Conservation (phyloP, 1,140 invertebrate species). For the Drusus annulatus region DNA sequence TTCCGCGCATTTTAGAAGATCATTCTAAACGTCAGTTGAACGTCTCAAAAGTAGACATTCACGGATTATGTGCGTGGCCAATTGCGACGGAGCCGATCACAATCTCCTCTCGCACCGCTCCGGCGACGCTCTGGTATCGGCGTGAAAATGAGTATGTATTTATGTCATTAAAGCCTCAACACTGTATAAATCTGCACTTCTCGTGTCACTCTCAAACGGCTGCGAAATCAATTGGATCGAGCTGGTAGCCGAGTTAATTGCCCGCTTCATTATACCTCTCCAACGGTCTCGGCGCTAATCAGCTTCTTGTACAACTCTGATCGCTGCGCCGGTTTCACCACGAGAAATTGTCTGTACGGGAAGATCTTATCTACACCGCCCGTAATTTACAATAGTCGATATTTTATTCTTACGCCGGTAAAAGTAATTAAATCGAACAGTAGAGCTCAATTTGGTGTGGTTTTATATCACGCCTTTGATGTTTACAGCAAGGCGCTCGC, state of each 20-base stretch:
- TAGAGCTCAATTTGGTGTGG: too few relatives aligned
- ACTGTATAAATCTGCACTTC: conserved; percentile 32
- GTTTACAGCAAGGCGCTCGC: too few relatives aligned
- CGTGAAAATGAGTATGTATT: conserved; percentile 39
- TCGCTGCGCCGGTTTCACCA: background rate
- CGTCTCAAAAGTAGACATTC: too few relatives aligned
- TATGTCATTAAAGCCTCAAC: background rate
- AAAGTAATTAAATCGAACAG: too few relatives aligned
- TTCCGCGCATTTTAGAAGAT: too few relatives aligned
- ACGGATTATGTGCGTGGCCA: too few relatives aligned
- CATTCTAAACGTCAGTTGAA: too few relatives aligned
- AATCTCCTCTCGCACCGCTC: background rate
- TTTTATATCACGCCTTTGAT: too few relatives aligned
- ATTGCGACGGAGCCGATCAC: background rate
- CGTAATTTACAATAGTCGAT: too few relatives aligned
- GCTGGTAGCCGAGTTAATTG: conserved; percentile 10
- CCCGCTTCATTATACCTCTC: conserved; percentile 15
- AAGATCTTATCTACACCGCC: background rate
- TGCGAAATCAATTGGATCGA: conserved; percentile 30
- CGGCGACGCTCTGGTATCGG: too few relatives aligned
- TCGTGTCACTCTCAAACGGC: conserved; percentile 17
- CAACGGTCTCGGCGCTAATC: background rate
- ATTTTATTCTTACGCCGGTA: too few relatives aligned
- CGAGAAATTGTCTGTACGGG: background rate
- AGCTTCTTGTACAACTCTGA: too few relatives aligned